These are phyloP conservation scores for Trichomalopsis sarcophagae DNA, from an alignment of 1,140 invertebrate species.

Conservation along the genomic window DNA sequence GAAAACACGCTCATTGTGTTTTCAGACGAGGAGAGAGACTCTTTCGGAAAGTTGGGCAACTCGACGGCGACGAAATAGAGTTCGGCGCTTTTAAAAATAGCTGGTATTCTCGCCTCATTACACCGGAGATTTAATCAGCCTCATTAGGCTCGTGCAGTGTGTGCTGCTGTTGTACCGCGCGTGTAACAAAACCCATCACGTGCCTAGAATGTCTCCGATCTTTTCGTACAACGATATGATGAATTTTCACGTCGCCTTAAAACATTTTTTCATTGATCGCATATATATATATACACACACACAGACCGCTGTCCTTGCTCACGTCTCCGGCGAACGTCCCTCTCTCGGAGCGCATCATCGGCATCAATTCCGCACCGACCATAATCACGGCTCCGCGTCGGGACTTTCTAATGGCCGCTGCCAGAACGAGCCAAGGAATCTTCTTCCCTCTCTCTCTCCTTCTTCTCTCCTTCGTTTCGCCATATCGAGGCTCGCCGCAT, in stretches of 20 bases:
- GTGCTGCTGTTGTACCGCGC: neutral
- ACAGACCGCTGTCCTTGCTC: neutral
- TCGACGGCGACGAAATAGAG: neutral
- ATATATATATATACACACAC: too few relatives aligned
- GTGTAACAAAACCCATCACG: constrained; percentile 18
- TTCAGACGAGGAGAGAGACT: neutral
- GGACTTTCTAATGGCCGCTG: constrained; percentile 40
- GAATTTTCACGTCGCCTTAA: too few relatives aligned
- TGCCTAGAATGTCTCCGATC: neutral
- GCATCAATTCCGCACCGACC: constrained; percentile 10
- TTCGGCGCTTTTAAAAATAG: neutral
- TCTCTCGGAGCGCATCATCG: neutral
- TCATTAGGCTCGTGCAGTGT: constrained; percentile 10
- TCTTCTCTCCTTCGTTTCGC: neutral
- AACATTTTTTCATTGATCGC: too few relatives aligned
- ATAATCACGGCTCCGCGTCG: constrained; percentile 26
- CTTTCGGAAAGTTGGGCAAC: neutral
- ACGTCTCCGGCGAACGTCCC: neutral
- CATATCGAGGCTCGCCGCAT: constrained; percentile 3
- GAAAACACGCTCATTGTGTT: too few relatives aligned
- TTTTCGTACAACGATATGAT: too few relatives aligned
- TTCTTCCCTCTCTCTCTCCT: constrained; percentile 13
- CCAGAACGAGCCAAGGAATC: constrained; percentile 11
- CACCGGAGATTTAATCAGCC: constrained; percentile 27
- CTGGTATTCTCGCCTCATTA: constrained; percentile 30